phyloP scores from a whole-genome alignment of 2,797 vertebrate genomes.

The Tragelaphus oryx region DNA sequence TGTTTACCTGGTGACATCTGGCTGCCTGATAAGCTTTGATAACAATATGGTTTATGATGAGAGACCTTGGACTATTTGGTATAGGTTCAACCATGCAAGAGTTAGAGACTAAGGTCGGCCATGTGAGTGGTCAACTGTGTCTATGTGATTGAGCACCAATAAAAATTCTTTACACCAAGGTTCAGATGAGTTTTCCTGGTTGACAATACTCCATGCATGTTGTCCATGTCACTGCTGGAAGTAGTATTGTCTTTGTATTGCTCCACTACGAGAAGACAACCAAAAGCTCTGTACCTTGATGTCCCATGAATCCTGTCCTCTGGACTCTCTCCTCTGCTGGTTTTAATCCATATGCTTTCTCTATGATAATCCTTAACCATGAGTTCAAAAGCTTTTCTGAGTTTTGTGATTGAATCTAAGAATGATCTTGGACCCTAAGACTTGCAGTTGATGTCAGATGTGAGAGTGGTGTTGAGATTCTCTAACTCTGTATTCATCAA shows the following conservation, averaged over 20 bases:
- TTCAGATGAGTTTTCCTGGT: not conserved
- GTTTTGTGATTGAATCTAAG: not conserved
- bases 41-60: not conserved
- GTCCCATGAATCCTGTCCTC: not conserved
- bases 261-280: not conserved
- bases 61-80: not conserved
- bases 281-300: not conserved
- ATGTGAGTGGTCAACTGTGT: not conserved
- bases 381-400: not conserved
- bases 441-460: not conserved
- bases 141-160: not conserved
- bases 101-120: not conserved
- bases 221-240: rapidly evolving
- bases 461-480: not conserved
- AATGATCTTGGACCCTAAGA: not conserved
- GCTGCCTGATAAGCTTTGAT: not conserved
- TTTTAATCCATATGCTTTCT: not conserved
- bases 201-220: not conserved
- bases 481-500: not conserved
- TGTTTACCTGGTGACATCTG: not conserved
- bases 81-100: not conserved
- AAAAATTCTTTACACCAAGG: not conserved
- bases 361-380: not conserved
- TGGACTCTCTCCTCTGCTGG: not conserved
- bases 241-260: not conserved